Percentiles rank a stretch among this genome's conserved stretches.
These are phyloP conservation scores for Indri indri DNA, from an alignment of 2,113 vertebrate species.

Conservation along the genomic window DNA sequence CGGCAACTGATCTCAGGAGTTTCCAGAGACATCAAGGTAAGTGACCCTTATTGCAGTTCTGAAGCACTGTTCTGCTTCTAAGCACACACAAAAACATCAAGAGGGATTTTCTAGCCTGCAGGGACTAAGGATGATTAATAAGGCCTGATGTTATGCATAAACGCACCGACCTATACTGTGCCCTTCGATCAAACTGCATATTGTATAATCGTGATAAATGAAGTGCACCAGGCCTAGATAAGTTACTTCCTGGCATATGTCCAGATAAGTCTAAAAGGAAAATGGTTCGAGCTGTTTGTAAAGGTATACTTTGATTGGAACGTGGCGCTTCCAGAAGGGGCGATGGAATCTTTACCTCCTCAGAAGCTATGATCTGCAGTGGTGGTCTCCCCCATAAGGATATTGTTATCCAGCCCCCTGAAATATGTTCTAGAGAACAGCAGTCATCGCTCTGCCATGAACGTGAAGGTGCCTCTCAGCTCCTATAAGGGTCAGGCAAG, in stretches of 20 bases:
- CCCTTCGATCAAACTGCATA: not conserved
- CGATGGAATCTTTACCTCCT: not conserved
- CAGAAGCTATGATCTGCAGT: not conserved
- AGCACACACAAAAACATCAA: not conserved
- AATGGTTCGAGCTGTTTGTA: not conserved
- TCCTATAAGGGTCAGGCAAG: not conserved
- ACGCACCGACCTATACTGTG: not conserved
- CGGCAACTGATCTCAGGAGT: not conserved
- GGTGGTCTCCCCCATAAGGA: no score
- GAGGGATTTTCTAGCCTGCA: not conserved
- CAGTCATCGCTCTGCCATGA: not conserved
- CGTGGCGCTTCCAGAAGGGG: not conserved
- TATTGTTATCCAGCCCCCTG: not conserved
- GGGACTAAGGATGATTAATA: not conserved
- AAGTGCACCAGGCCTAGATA: not conserved
- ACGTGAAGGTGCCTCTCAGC: not conserved
- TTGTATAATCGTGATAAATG: not conserved
- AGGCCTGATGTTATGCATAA: not conserved
- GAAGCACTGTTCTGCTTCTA: not conserved
- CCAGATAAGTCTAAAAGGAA: not conserved
- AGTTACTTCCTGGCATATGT: not conserved
- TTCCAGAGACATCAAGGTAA: not conserved
- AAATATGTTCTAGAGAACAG: not conserved
- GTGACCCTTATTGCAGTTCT: not conserved
- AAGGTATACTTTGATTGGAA: accelerated